Conservation (phyloP, 2,888 invertebrate species). For the Octodonta nipae region DNA sequence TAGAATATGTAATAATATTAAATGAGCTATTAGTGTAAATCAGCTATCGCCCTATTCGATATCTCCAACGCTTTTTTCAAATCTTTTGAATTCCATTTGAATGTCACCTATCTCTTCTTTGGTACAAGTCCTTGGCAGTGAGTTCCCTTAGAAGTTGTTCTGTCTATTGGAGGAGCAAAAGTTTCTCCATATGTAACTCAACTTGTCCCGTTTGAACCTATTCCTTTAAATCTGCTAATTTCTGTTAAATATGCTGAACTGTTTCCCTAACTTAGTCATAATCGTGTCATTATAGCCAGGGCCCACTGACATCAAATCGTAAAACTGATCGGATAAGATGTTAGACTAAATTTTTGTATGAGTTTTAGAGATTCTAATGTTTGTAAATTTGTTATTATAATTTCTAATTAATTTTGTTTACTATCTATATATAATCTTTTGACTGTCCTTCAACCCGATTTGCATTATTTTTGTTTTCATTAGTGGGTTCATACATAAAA, state of each 20-base stretch:
- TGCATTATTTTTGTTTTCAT: too few relatives aligned
- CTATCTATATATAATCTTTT: too few relatives aligned
- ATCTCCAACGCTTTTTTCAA: constrained; percentile 81
- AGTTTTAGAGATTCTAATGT: too few relatives aligned
- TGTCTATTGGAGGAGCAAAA: constrained; percentile 87
- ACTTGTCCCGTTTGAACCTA: constrained; percentile 86
- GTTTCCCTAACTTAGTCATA: constrained; percentile 85
- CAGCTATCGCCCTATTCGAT: constrained; percentile 85
- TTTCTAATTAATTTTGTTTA: too few relatives aligned
- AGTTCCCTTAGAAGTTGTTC: constrained; percentile 82
- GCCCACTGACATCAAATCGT: constrained; percentile 77
- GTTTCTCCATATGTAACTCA: constrained; percentile 87
- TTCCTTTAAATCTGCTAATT: constrained; percentile 84
- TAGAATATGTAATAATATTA: too few relatives aligned
- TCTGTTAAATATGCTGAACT: constrained; percentile 81
- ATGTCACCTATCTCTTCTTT: constrained; percentile 77
- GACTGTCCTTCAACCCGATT: too few relatives aligned
- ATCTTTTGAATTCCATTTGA: constrained; percentile 72
- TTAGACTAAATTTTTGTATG: constrained; percentile 82
- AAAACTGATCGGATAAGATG: constrained; percentile 88
- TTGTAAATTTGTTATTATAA: too few relatives aligned
- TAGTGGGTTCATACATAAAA: too few relatives aligned
- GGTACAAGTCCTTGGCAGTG: constrained; percentile 59
- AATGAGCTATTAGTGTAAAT: too few relatives aligned
- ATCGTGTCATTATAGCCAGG: constrained; percentile 86